Base-by-base conservation (phyloP, 2,888 invertebrate genomes). In the Laspeyria flexula region DNA sequence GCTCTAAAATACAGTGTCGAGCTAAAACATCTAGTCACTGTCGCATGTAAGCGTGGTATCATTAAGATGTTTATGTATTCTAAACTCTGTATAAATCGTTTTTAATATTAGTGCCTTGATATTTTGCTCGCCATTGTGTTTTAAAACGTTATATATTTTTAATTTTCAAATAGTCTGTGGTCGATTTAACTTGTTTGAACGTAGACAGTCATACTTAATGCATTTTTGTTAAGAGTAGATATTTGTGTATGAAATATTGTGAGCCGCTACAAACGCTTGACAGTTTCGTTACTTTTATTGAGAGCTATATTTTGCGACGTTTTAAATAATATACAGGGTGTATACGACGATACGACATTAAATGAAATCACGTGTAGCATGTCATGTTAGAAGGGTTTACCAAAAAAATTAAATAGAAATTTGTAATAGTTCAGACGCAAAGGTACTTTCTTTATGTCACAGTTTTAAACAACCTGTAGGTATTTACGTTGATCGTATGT, bases 301-400 rank as follows among this genome's bases (percentile, higher is more conserved):
- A 76, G 64, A 64, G 62, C 74, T 78, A 76, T 81, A 78, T 71
- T 77, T 68, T 74, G 63, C 66, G 71, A 71, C 63, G 66, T 66
- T 86, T 83, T 86, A 85, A 77, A 85, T 86, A 86, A 59, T 43
- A 31, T 29, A 67, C n/a, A n/a, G n/a, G n/a, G n/a, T n/a, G n/a
- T n/a, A n/a, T n/a, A n/a, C n/a, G n/a, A n/a, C n/a, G n/a, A n/a
- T n/a, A n/a, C n/a, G n/a, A n/a, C n/a, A n/a, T n/a, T n/a, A n/a
- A n/a, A n/a, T n/a, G n/a, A n/a, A n/a, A n/a, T n/a, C n/a, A n/a
- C n/a, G n/a, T n/a, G n/a, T n/a, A n/a, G n/a, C n/a, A n/a, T n/a
- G n/a, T n/a, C n/a, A n/a, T n/a, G n/a, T n/a, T n/a, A n/a, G n/a
- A n/a, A n/a, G n/a, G n/a, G n/a, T n/a, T n/a, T n/a, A n/a, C n/a